Evolutionary conservation across 2,888 invertebrate genomes (phyloP).

Genomic region (Cheilosia impressa): DNA sequence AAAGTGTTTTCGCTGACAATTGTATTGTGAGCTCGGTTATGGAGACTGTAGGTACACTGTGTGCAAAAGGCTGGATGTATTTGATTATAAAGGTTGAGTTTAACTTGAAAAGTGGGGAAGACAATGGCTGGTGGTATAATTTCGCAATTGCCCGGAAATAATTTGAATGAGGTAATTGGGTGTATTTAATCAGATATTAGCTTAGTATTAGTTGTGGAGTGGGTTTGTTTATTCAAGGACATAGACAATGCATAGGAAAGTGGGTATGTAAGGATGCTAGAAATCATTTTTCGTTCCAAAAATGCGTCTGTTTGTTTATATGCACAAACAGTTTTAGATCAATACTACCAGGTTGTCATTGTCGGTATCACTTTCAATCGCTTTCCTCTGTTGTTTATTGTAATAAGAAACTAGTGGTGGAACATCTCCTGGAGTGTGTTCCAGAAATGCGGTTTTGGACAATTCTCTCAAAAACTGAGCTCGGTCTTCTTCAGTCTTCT

Average conservation of each 20-base stretch:
- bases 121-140: constrained; percentile 19
- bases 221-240: background rate
- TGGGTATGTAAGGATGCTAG: background rate
- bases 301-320: too few species aligned
- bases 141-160: constrained; percentile 45
- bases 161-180: constrained; percentile 47
- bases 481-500: too few species aligned
- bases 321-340: too few species aligned
- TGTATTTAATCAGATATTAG: constrained; percentile 13
- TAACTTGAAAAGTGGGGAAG: background rate
- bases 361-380: too few species aligned
- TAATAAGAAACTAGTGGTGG: too few species aligned
- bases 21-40: constrained; percentile 40
- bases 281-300: too few species aligned
- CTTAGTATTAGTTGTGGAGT: too few species aligned
- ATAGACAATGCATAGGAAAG: background rate
- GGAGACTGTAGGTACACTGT: constrained; percentile 2
- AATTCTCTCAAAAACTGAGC: too few species aligned
- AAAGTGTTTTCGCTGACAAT: constrained; percentile 64
- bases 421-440: too few species aligned
- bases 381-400: too few species aligned
- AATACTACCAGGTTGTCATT: too few species aligned
- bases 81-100: constrained; percentile 22
- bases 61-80: constrained; percentile 19
- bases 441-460: too few species aligned